A percentile compares a stretch with the other conserved stretches of the same genome.
Conservation (phyloP, 2,888 invertebrate genomes). For the Drosophila atripex region DNA sequence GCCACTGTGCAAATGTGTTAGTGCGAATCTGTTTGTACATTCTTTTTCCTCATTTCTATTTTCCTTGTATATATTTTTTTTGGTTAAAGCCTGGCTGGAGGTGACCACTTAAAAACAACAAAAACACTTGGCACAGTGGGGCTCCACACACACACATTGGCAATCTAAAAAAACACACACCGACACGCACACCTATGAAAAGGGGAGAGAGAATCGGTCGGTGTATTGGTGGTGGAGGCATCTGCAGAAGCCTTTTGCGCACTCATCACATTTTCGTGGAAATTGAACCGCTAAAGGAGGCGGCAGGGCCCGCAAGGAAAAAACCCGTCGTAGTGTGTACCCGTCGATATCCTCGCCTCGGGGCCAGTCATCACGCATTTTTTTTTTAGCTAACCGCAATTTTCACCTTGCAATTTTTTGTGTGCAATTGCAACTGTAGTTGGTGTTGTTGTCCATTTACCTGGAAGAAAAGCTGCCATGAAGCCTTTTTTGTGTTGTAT, state of each 20-base stretch:
- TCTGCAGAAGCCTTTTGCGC: conserved; percentile 78
- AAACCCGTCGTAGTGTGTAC: conserved; percentile 45
- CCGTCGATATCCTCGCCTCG: conserved; percentile 9
- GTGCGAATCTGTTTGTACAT: conserved; percentile 47
- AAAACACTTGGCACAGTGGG: conserved; percentile 59
- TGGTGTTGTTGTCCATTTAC: conserved; percentile 39
- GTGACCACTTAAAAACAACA: conserved; percentile 31
- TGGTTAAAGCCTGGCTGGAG: conserved; percentile 55
- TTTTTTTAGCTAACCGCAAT: conserved; percentile 5
- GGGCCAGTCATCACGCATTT: conserved; percentile 1
- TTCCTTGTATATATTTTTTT: conserved; percentile 7
- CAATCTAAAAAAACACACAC: conserved; percentile 33
- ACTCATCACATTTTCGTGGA: conserved; percentile 82
- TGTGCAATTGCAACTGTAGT: conserved; percentile 15
- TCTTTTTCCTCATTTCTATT: conserved; percentile 7
- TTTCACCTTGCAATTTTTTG: conserved; percentile 7
- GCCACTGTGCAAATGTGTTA: conserved; percentile 34
- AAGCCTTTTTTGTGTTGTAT: conserved; percentile 61
- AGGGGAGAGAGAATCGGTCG: conserved; percentile 32
- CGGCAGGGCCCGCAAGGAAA: conserved; percentile 56
- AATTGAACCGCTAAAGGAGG: conserved; percentile 61
- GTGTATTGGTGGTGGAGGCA: conserved; percentile 56
- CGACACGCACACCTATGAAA: conserved; percentile 30
- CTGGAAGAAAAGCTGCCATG: conserved; percentile 62
- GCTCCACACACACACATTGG: conserved; percentile 38